Conservation (phyloP, 2,797 vertebrate genomes). For the Sebastolobus alascanus region DNA sequence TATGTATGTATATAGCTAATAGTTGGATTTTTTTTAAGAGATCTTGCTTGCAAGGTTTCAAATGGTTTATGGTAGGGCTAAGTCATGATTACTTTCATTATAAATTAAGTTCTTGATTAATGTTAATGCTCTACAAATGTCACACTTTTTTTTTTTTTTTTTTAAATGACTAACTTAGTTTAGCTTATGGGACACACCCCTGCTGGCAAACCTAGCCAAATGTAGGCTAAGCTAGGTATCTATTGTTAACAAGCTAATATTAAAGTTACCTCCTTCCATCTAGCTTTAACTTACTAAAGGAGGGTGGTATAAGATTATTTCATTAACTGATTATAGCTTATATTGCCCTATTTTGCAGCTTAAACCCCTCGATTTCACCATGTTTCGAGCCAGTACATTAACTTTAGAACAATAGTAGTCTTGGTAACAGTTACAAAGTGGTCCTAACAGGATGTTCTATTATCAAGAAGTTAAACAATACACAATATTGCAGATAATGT, state of each 20-base stretch:
- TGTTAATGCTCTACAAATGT: not conserved
- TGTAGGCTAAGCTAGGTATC: not conserved
- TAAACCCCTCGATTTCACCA: not conserved
- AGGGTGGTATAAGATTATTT: not conserved
- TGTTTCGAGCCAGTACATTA: not conserved
- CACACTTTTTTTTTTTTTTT: too few relatives aligned
- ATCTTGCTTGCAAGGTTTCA: too few relatives aligned
- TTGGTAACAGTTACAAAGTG: too few relatives aligned
- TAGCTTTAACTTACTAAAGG: not conserved
- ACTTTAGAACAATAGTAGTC: not conserved
- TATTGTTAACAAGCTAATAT: not conserved
- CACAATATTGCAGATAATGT: accelerated
- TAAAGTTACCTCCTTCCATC: not conserved
- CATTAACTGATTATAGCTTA: not conserved
- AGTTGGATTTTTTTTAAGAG: not conserved
- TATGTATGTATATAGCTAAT: too few relatives aligned
- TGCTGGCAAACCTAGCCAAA: not conserved
- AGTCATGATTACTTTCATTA: not conserved
- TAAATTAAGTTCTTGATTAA: not conserved
- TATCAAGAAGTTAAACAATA: not conserved
- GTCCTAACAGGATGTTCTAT: not conserved
- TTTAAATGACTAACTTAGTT: too few relatives aligned
- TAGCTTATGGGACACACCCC: constrained; percentile 11
- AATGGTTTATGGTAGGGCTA: not conserved
- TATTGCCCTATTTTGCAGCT: not conserved